Conservation (phyloP, 2,113 vertebrate genomes). For the Himantopus leucocephalus region DNA sequence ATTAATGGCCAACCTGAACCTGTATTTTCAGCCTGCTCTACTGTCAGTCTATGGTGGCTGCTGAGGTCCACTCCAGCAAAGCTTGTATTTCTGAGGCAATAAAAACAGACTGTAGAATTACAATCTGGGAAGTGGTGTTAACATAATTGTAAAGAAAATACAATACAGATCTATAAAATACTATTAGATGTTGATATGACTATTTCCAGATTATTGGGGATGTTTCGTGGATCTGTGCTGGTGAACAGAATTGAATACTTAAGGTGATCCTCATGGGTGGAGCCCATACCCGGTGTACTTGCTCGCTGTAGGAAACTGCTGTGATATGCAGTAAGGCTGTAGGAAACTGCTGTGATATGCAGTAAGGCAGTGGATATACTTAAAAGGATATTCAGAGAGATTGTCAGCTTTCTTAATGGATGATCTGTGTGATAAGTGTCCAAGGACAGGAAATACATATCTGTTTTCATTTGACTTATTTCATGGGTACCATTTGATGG, state of each 20-base stretch:
- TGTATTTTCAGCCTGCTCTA: background rate
- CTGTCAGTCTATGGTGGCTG: background rate
- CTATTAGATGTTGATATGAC: background rate
- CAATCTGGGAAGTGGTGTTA: background rate
- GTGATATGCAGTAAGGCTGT: background rate
- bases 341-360: background rate
- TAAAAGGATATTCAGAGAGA: background rate
- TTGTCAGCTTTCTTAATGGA: background rate
- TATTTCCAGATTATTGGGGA: background rate
- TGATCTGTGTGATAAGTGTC: background rate
- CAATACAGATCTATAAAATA: background rate
- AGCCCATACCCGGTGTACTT: background rate
- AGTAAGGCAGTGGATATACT: background rate
- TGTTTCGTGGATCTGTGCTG: background rate
- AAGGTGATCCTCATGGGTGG: background rate
- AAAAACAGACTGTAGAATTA: background rate
- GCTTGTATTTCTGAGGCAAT: background rate
- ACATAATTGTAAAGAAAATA: background rate
- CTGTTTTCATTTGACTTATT: background rate
- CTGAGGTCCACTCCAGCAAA: background rate
- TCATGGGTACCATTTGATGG: background rate
- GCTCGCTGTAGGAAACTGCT: fast-evolving
- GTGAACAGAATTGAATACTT: background rate
- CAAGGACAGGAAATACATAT: background rate
- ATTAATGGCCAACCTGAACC: background rate